Conservation (phyloP, 2,797 vertebrate species). For the Pantherophis alleghaniensis region DNA sequence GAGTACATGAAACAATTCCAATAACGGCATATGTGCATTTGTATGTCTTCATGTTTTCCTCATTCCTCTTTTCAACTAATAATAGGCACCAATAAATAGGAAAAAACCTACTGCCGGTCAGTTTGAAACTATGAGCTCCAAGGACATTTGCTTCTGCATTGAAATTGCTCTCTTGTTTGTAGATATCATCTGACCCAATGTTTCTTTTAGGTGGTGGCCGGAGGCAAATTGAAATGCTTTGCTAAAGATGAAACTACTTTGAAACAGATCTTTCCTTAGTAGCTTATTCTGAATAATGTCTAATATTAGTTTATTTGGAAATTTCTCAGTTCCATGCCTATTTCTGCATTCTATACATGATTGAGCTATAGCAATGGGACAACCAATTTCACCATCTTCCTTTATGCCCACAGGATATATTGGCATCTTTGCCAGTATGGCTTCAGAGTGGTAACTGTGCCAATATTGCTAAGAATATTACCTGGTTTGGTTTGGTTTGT, state of each 20-base stretch:
- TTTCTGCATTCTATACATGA: not conserved
- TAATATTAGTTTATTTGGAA: not conserved
- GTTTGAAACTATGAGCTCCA: not conserved
- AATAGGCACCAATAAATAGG: not conserved
- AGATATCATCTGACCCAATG: not conserved
- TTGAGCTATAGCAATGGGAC: too few species aligned
- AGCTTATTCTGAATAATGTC: not conserved
- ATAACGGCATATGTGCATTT: not conserved
- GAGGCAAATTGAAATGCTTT: not conserved
- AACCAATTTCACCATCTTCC: not conserved
- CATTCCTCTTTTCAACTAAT: not conserved
- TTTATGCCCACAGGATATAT: not conserved
- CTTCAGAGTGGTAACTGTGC: not conserved
- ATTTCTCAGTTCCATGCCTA: not conserved
- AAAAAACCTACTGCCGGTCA: not conserved
- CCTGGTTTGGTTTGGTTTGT: too few species aligned
- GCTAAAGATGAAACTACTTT: not conserved
- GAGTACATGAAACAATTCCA: not conserved
- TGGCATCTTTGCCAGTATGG: not conserved
- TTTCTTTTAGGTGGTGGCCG: not conserved
- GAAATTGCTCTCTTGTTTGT: not conserved
- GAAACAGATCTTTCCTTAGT: not conserved
- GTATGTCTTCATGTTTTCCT: not conserved
- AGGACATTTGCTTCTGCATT: not conserved
- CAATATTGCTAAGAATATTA: not conserved